A percentile compares a stretch with the other conserved stretches of the same genome.
phyloP scores from a whole-genome alignment of 2,797 vertebrate species.

The Clarias fuscus region DNA sequence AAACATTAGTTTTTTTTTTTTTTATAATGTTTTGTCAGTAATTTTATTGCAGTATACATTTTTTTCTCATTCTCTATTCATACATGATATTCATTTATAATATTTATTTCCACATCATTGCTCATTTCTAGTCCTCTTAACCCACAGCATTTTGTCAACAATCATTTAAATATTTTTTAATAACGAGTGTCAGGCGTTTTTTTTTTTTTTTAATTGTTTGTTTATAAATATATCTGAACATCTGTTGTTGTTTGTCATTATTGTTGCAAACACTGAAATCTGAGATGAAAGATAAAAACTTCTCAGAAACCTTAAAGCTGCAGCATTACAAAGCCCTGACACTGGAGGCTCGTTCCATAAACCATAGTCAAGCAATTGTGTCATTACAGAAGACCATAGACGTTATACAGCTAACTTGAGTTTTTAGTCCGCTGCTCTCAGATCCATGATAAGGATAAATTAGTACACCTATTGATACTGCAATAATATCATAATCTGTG shows the following conservation, averaged over 20 bases:
- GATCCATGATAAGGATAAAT: too few relatives aligned
- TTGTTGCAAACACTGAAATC: neutral
- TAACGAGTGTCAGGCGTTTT: too few relatives aligned
- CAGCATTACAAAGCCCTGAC: neutral
- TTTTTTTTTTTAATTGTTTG: too few relatives aligned
- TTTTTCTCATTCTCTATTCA: neutral
- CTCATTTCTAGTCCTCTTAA: neutral
- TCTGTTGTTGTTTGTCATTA: neutral
- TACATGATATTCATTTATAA: neutral
- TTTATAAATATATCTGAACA: neutral
- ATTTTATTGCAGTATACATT: neutral
- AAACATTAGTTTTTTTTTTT: too few relatives aligned
- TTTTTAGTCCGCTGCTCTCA: neutral
- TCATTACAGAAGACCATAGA: neutral
- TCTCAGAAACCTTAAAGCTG: neutral
- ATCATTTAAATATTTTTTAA: too few relatives aligned
- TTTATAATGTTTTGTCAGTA: neutral
- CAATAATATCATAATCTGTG: neutral
- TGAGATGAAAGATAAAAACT: too few relatives aligned
- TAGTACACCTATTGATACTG: too few relatives aligned
- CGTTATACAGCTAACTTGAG: neutral
- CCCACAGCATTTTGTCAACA: too few relatives aligned
- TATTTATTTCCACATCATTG: neutral
- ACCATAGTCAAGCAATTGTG: too few relatives aligned
- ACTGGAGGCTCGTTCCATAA: neutral